Conservation (phyloP, 2,797 vertebrate genomes). For the Mustela erminea region DNA sequence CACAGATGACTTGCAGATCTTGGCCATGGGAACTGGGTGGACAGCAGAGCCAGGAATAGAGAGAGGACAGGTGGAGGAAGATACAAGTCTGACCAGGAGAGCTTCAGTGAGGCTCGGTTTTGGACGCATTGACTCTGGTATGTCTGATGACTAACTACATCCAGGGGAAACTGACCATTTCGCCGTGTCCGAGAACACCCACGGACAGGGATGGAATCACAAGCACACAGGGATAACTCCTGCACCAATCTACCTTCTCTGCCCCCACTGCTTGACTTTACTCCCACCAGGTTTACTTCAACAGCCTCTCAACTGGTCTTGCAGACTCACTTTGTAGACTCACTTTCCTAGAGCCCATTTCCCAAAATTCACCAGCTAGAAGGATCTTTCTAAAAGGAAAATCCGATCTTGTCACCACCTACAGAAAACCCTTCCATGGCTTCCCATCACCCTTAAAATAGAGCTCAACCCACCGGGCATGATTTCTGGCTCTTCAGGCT, state of each 20-base stretch:
- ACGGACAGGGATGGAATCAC: too few species aligned
- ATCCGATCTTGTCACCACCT: neutral
- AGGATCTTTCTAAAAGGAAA: neutral
- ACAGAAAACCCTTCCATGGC: neutral
- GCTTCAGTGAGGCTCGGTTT: neutral
- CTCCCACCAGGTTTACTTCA: neutral
- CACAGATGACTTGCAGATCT: too few species aligned
- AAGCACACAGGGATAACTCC: neutral
- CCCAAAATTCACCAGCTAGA: neutral
- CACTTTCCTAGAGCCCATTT: neutral
- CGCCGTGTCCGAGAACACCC: neutral
- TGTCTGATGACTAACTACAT: neutral
- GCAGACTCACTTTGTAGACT: neutral
- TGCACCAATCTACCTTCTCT: neutral
- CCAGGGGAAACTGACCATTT: neutral
- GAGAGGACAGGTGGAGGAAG: rapidly evolving
- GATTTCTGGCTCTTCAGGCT: neutral
- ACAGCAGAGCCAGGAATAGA: neutral
- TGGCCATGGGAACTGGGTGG: neutral
- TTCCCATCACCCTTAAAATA: neutral
- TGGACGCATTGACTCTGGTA: neutral
- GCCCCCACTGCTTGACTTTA: neutral
- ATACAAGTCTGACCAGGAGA: too few species aligned
- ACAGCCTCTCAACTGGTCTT: neutral
- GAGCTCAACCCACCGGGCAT: neutral